Evolutionary conservation across 2,888 invertebrate genomes (phyloP).

Genomic region (Ectropis crepuscularia): DNA sequence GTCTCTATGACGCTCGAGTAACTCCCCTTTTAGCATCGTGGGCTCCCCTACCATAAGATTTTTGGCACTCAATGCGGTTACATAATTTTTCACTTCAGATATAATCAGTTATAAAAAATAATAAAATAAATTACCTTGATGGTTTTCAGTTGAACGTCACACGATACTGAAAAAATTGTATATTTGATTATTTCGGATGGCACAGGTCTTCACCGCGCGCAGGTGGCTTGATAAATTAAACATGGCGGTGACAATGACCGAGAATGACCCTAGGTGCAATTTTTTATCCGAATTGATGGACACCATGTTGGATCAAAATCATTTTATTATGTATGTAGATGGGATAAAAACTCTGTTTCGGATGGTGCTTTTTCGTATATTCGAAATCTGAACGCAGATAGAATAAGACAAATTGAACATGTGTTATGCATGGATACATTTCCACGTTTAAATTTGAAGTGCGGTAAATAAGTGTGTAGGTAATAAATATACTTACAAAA

Average conservation of each 20-base stretch:
- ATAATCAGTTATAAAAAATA: too few relatives aligned
- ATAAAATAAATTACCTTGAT: too few relatives aligned
- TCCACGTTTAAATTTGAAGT: too few relatives aligned
- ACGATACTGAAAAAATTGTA: neutral
- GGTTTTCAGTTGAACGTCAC: too few relatives aligned
- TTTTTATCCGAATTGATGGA: slow-evolving; percentile 38
- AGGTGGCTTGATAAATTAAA: slow-evolving; percentile 40
- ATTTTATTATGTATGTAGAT: slow-evolving; percentile 29
- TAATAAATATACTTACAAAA: too few relatives aligned
- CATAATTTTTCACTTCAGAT: too few relatives aligned
- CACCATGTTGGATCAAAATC: slow-evolving; percentile 23
- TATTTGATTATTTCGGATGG: slow-evolving; percentile 34
- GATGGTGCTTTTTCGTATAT: neutral
- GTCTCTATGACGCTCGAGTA: too few relatives aligned
- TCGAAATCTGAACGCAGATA: neutral
- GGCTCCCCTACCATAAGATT: too few relatives aligned
- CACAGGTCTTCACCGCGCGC: slow-evolving; percentile 34
- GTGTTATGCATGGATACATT: too few relatives aligned
- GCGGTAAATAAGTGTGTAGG: too few relatives aligned
- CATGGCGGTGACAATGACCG: slow-evolving; percentile 40
- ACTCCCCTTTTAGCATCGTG: too few relatives aligned
- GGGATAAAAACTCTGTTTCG: slow-evolving; percentile 2
- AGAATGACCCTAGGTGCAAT: slow-evolving; percentile 38
- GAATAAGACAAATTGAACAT: neutral
- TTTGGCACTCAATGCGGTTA: too few relatives aligned